phyloP scores from a whole-genome alignment of 2,797 vertebrate species.

The Sebastiscus tertius region DNA sequence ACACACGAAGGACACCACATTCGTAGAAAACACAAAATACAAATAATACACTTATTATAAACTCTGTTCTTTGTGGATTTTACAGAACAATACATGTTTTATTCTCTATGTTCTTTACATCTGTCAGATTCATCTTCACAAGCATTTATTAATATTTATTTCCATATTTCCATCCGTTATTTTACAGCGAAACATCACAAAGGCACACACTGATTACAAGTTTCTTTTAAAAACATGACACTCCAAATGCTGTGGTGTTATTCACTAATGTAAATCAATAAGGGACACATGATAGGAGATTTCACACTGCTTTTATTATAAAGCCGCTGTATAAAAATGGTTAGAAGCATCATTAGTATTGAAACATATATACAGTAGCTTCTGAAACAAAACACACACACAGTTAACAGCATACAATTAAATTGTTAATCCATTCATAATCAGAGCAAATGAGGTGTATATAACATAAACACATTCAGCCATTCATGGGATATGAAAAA shows the following conservation, averaged over 20 bases:
- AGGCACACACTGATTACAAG: neutral
- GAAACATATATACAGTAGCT: neutral
- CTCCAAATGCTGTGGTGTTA: neutral
- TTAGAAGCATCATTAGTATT: neutral
- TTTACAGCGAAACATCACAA: neutral
- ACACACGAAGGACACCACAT: neutral
- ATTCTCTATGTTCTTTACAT: neutral
- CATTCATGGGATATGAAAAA: neutral
- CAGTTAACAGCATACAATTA: neutral
- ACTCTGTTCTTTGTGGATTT: neutral
- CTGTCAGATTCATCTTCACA: neutral
- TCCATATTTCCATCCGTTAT: neutral
- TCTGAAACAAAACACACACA: neutral
- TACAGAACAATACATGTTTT: neutral
- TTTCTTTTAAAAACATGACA: neutral
- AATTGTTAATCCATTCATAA: neutral
- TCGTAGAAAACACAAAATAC: neutral
- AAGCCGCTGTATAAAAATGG: neutral
- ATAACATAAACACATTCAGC: neutral
- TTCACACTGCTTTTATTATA: constrained; percentile 23
- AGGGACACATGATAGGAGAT: neutral
- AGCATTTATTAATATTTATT: constrained; percentile 15
- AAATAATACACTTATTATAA: neutral
- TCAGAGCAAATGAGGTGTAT: neutral
- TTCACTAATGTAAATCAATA: neutral